Evolutionary conservation across 1,140 invertebrate genomes (phyloP), one percentile per base, ranked within the genome.

Genomic region (Drosophila equinoxialis): DNA sequence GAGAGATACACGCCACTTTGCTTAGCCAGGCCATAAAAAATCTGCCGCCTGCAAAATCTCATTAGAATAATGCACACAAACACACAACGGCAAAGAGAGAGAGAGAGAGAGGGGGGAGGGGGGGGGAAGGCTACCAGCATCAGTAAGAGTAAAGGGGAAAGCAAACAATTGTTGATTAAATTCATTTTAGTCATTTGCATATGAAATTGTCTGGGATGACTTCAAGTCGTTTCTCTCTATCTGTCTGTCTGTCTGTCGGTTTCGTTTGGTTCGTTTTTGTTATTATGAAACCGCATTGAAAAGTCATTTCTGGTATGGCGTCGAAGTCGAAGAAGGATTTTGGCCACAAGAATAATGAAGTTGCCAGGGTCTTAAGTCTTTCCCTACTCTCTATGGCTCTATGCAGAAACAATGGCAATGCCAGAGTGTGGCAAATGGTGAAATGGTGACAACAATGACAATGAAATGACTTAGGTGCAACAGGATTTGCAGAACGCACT

Each of bases 111-210:
- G n/a, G 45, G 23, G 45, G 11, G 17, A 51, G 51, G 23, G 35
- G 6, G 14, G 17, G 14, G 0, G 14, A 20, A 37, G 8, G 37
- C 37, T 20, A 20, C 2, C 45, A 51, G 20, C 10, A 8, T 45
- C 26, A 54, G 42, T 14, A n/a, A 10, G 45, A 51, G 17, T 23
- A 20, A 51, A 20, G 20, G 20, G 45, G 45, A 57, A 62, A 54
- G 59, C 62, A 83, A 54, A 89, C 84, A 89, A 89, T 89, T 89
- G 84, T 89, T 89, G 84, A 89, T 89, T 89, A 89, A 89, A 89
- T 89, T 81, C 84, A 89, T 84, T 87, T 74, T 73, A 83, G 84
- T 77, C 74, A 89, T 89, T 89, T 89, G 84, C 84, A 89, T 89
- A 89, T 74, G 80, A 74, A 87, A 84, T 84, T 84, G 84, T 89